phyloP scores from a whole-genome alignment of 2,797 vertebrate species.

The Sebastes goodei region DNA sequence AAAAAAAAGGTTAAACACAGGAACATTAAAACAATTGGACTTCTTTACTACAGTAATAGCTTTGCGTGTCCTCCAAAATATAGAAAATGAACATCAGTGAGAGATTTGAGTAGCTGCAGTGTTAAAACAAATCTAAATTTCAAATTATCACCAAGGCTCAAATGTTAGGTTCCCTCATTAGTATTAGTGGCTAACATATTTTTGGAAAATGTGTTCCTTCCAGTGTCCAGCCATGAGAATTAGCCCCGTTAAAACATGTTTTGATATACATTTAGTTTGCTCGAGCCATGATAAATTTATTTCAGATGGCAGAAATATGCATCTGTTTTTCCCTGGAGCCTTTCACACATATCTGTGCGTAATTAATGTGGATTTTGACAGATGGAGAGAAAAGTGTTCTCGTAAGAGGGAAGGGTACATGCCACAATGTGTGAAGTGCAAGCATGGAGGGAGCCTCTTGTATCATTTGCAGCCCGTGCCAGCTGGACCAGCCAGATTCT shows the following conservation, averaged over 20 bases:
- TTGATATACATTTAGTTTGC: constrained; percentile 76
- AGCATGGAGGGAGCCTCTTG: constrained; percentile 78
- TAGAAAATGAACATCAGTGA: neutral
- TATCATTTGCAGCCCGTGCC: constrained; percentile 74
- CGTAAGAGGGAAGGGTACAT: constrained; percentile 84
- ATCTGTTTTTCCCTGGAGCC: constrained; percentile 83
- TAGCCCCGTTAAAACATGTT: constrained; percentile 49
- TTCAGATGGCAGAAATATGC: constrained; percentile 81
- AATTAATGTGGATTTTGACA: constrained; percentile 89
- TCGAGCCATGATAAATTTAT: constrained; percentile 69
- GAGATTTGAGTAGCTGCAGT: constrained; percentile 15
- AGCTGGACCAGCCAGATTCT: constrained; percentile 80
- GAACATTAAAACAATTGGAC: neutral
- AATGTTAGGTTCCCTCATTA: constrained; percentile 30
- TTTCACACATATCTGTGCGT: constrained; percentile 83
- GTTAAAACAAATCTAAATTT: constrained; percentile 30
- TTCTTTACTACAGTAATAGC: neutral
- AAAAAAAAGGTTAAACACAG: neutral
- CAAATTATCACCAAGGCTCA: constrained; percentile 19
- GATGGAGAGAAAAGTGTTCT: constrained; percentile 84
- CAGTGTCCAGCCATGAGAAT: constrained; percentile 41
- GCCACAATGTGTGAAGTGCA: constrained; percentile 86
- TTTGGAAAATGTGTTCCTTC: constrained; percentile 33
- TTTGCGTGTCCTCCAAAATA: constrained; percentile 11
- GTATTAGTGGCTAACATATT: constrained; percentile 30